Percentiles rank a stretch among this genome's conserved stretches.
Conservation (phyloP, 2,888 invertebrate genomes). For the Amblyjoppa fuscipennis region DNA sequence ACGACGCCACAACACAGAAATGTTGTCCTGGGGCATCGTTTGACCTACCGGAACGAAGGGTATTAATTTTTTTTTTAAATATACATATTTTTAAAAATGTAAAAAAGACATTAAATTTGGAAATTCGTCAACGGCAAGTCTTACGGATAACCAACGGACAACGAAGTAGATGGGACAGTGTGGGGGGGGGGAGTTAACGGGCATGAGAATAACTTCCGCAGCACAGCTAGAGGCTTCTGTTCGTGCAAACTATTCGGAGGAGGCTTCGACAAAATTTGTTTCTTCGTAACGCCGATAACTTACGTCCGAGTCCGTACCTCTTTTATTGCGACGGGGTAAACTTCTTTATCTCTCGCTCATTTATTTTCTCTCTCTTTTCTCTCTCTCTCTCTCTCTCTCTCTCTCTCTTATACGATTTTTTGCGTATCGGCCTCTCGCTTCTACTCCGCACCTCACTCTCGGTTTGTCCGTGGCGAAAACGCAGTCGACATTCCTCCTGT, state of each 20-base stretch:
- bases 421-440: constrained; percentile 75
- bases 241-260: constrained; percentile 71
- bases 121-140: background rate
- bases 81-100: background rate
- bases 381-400: constrained; percentile 27
- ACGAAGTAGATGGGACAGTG: constrained; percentile 41
- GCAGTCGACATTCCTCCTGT: constrained; percentile 80
- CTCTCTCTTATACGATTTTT: constrained; percentile 42
- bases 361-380: constrained; percentile 72
- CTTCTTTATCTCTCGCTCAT: constrained; percentile 74
- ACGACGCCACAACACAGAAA: constrained; percentile 69
- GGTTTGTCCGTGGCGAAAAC: constrained; percentile 83
- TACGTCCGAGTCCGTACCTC: constrained; percentile 81
- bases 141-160: constrained; percentile 42
- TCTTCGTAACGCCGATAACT: constrained; percentile 75
- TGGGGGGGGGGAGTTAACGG: constrained; percentile 36
- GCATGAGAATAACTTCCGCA: constrained; percentile 67
- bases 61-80: background rate
- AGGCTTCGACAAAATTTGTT: background rate
- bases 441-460: constrained; percentile 83
- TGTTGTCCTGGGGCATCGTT: constrained; percentile 42
- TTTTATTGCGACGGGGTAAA: constrained; percentile 75
- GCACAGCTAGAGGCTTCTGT: constrained; percentile 69
- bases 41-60: constrained; percentile 43
- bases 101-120: constrained; percentile 16